Conservation (phyloP, 2,888 invertebrate genomes). For the Drosophila fungiperda region DNA sequence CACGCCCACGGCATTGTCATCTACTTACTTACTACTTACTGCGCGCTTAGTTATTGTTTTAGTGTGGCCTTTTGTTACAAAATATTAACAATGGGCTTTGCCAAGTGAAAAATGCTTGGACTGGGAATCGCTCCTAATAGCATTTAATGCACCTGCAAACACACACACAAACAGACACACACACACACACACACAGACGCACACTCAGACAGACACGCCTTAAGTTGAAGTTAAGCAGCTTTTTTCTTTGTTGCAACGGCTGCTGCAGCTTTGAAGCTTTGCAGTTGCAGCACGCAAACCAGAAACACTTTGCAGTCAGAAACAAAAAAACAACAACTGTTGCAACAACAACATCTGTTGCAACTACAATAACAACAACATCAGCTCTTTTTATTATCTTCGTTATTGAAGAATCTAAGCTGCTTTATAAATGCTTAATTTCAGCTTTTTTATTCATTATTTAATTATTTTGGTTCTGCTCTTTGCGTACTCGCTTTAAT, state of each 20-base stretch:
- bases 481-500: conserved; percentile 43
- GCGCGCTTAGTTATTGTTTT: conserved; percentile 80
- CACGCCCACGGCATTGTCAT: conserved; percentile 62
- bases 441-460: conserved; percentile 49
- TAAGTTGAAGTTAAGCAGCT: conserved; percentile 51
- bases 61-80: conserved; percentile 76
- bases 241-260: conserved; percentile 59
- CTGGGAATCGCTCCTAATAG: conserved; percentile 56
- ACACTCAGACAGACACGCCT: conserved; percentile 25
- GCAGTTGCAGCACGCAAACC: conserved; percentile 7
- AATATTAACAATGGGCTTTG: conserved; percentile 75
- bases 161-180: not conserved
- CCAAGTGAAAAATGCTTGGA: conserved; percentile 56
- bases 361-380: not conserved
- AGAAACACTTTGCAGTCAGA: conserved; percentile 32
- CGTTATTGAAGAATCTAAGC: conserved; percentile 57
- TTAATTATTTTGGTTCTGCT: conserved; percentile 62
- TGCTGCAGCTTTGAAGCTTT: conserved; percentile 37
- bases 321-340: not conserved
- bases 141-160: conserved; percentile 78
- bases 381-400: conserved; percentile 22
- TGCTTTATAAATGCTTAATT: conserved; percentile 68
- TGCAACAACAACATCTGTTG: not conserved
- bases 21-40: conserved; percentile 79
- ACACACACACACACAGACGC: conserved; percentile 26